Base-by-base conservation (phyloP, 2,113 vertebrate genomes). In the Nyctibius bracteatus region DNA sequence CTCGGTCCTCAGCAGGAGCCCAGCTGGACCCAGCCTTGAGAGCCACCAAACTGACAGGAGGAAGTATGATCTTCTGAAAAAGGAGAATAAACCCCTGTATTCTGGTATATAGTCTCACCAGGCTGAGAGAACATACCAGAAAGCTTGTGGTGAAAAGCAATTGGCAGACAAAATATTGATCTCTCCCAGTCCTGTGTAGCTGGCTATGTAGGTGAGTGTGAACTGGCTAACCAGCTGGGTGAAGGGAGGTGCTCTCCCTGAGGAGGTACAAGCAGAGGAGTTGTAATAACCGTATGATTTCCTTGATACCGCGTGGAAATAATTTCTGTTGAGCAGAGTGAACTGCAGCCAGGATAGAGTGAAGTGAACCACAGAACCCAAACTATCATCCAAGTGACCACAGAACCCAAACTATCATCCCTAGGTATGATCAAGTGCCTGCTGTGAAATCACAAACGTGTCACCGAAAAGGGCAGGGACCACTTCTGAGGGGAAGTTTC, bases 141-240 rank as follows among this genome's bases (percentile, higher is more conserved):
- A 61, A 74, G 10, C 8, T 49, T 66, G 43, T 21, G 25, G 63
- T 62, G 78, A 65, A 73, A 49, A 67, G 37, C 5, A 31, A 6
- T 0, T n/a, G 74, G 35, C 28, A 54, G 65, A 51, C 14, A 13
- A 86, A 85, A 49, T 30, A 39, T 51, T 30, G 25, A 31, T 88
- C 54, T 81, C 25, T 63, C 12, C 65, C 23, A 10, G 58, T 44
- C 58, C 54, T 73, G 27, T 24, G 37, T 41, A 77, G 54, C 43
- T 86, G 57, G n/a, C 23, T 44, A 46, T 5, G 5, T 28, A 28
- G 49, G 25, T 75, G 62, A 10, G 52, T 35, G 71, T 59, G 61
- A 75, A 81, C 1, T 5, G 41, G 31, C 1, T 2, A 54, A 71
- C 3, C 0, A 0, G 20, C 43, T 27, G 43, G 78, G 27, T 58